phyloP scores from a whole-genome alignment of 1,140 invertebrate species.

The Pogonus chalceus region DNA sequence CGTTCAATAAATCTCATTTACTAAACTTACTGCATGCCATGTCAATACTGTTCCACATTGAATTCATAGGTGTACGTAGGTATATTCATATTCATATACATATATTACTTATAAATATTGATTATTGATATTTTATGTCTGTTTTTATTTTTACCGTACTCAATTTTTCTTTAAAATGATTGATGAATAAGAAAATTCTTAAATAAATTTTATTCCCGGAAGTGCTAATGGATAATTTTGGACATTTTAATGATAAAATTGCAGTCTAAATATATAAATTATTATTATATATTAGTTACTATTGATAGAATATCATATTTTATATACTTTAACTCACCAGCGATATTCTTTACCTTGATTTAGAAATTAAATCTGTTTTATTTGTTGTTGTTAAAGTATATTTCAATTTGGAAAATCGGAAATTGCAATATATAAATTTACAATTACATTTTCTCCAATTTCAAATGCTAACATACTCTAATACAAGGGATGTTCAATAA shows the following conservation, averaged over 20 bases:
- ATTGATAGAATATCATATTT: no score
- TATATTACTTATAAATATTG: neutral
- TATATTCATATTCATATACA: no score
- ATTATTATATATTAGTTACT: neutral
- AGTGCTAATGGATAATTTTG: neutral
- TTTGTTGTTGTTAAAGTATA: no score
- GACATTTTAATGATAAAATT: neutral
- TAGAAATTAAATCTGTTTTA: no score
- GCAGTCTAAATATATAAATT: neutral
- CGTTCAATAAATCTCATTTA: neutral
- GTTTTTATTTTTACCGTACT: neutral
- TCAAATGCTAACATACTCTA: no score
- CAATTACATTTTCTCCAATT: no score
- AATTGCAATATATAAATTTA: no score
- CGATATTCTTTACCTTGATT: no score
- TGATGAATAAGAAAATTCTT: neutral
- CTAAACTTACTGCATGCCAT: neutral
- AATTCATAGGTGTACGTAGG: no score
- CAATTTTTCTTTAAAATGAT: neutral
- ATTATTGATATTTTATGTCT: neutral
- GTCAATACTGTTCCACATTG: no score
- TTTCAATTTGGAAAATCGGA: no score
- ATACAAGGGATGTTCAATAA: no score
- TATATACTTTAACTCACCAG: neutral
- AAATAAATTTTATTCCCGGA: neutral